phyloP scores from a whole-genome alignment of 1,140 invertebrate species.

The Bombus confusus region DNA sequence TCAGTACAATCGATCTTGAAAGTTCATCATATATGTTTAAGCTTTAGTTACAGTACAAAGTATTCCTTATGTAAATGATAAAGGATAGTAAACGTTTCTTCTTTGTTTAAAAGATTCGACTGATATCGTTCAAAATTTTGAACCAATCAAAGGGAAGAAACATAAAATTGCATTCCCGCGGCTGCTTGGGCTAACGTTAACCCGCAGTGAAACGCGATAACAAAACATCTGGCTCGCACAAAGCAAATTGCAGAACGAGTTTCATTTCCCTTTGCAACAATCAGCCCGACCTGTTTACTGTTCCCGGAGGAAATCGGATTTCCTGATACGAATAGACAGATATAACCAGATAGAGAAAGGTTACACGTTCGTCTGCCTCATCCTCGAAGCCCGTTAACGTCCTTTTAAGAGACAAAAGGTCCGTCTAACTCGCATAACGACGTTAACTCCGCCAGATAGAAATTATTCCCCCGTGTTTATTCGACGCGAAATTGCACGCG shows the following conservation, averaged over 20 bases:
- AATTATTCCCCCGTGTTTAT: constrained; percentile 25
- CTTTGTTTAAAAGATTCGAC: not conserved
- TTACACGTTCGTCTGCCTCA: constrained; percentile 20
- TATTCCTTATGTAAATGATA: not conserved
- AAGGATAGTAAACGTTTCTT: not conserved
- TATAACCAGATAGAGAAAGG: constrained; percentile 40
- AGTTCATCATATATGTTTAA: not conserved
- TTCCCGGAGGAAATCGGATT: constrained; percentile 63
- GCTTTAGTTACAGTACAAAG: not conserved
- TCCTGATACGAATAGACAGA: constrained; percentile 49
- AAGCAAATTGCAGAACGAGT: constrained; percentile 53
- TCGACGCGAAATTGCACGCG: not conserved
- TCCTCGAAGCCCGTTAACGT: constrained; percentile 33
- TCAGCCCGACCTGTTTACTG: constrained; percentile 46
- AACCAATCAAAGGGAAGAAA: constrained; percentile 6
- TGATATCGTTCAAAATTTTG: not conserved
- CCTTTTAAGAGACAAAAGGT: constrained; percentile 54
- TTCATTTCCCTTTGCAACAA: constrained; percentile 52
- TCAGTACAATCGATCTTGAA: no score
- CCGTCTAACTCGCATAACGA: constrained; percentile 49
- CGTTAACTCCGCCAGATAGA: constrained; percentile 34
- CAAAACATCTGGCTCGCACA: constrained; percentile 38
- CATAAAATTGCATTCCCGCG: constrained; percentile 13
- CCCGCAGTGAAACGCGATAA: constrained; percentile 15
- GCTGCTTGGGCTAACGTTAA: constrained; percentile 3